phyloP scores from a whole-genome alignment of 1,140 invertebrate species.

The Tigriopus japonicus region DNA sequence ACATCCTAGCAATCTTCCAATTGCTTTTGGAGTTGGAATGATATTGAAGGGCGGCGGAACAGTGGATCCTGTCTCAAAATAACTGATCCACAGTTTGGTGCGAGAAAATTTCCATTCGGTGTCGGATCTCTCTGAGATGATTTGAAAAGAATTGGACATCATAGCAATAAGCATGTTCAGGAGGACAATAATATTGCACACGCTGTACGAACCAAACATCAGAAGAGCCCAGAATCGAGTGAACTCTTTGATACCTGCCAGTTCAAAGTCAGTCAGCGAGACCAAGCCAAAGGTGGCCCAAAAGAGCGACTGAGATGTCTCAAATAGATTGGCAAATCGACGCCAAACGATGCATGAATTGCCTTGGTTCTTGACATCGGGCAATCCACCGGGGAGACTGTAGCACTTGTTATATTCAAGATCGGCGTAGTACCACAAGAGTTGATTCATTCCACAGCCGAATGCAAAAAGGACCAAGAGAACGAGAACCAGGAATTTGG shows the following conservation, averaged over 20 bases:
- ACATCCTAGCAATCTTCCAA: constrained; percentile 38
- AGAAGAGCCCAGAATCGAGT: constrained; percentile 68
- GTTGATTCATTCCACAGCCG: constrained; percentile 72
- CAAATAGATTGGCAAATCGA: constrained; percentile 51
- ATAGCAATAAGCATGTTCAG: constrained; percentile 88
- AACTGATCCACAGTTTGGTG: constrained; percentile 70
- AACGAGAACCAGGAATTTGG: constrained; percentile 85
- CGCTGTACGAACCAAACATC: constrained; percentile 71
- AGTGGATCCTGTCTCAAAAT: constrained; percentile 67
- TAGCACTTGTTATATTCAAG: constrained; percentile 59
- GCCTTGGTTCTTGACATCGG: constrained; percentile 39
- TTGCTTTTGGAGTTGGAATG: constrained; percentile 44
- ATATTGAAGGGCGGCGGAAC: constrained; percentile 70
- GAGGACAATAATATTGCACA: constrained; percentile 77
- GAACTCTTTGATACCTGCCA: constrained; percentile 66
- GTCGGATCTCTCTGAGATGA: constrained; percentile 53
- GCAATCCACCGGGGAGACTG: constrained; percentile 32
- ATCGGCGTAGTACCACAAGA: constrained; percentile 89
- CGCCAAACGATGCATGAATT: constrained; percentile 9
- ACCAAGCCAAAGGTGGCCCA: constrained; percentile 85
- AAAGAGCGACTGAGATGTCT: constrained; percentile 79
- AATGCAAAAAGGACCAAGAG: constrained; percentile 72
- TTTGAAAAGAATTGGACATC: constrained; percentile 84
- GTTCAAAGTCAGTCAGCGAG: constrained; percentile 61
- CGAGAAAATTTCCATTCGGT: constrained; percentile 80